A percentile compares a stretch with the other conserved stretches of the same genome.
phyloP scores from a whole-genome alignment of 2,888 invertebrate species.

The Trachelus stipa region DNA sequence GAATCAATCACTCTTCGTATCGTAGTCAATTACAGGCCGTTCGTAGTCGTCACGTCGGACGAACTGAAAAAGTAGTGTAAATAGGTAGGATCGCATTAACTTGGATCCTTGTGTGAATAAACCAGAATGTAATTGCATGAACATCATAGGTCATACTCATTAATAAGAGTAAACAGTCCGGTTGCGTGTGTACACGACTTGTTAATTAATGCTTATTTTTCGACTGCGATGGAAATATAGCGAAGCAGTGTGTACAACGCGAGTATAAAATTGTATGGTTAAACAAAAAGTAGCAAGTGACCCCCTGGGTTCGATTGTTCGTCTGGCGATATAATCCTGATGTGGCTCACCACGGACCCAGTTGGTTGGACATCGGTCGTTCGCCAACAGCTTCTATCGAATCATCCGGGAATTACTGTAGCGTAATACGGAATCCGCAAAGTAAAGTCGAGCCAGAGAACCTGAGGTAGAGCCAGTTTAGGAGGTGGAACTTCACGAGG shows the following conservation, averaged over 20 bases:
- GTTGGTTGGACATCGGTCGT: not conserved
- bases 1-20: not conserved
- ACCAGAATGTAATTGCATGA: not conserved
- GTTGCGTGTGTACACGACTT: not conserved
- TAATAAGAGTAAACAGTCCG: not conserved
- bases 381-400: slow-evolving; percentile 8
- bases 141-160: not conserved
- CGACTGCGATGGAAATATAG: not conserved
- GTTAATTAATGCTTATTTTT: not conserved
- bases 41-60: not conserved
- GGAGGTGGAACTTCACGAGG: slow-evolving; percentile 7
- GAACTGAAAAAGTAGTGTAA: not conserved
- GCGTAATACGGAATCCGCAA: slow-evolving; percentile 23
- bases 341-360: not conserved
- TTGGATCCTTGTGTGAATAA: not conserved
- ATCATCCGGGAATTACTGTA: slow-evolving; percentile 22
- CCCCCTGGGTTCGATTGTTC: not conserved
- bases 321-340: not conserved
- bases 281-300: not conserved
- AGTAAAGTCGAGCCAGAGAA: slow-evolving; percentile 11
- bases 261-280: not conserved
- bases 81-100: not conserved
- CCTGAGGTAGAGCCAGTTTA: slow-evolving; percentile 6
- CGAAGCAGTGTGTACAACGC: not conserved
- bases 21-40: not conserved